phyloP scores from a whole-genome alignment of 1,140 invertebrate genomes.

The Aculops lycopersici region DNA sequence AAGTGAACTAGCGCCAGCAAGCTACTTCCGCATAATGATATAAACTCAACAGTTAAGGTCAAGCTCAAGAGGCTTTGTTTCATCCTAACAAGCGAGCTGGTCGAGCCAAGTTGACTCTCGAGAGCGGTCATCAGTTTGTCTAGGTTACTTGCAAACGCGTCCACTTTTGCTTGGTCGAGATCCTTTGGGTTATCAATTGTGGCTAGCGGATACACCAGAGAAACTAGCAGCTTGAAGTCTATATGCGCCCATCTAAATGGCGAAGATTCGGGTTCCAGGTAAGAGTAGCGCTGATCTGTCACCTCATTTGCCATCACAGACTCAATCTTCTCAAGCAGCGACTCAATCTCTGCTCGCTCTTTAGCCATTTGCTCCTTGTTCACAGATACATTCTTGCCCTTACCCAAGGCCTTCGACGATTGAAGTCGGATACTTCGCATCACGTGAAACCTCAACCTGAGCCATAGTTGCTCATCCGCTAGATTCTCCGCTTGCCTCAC shows the following conservation, averaged over 20 bases:
- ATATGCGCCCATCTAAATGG: no score
- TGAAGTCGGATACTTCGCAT: not conserved
- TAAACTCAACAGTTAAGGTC: not conserved
- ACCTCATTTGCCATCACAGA: slow-evolving; percentile 11
- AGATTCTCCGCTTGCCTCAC: not conserved
- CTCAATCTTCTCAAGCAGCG: slow-evolving; percentile 2
- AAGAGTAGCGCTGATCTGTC: slow-evolving; percentile 8
- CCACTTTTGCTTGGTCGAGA: no score
- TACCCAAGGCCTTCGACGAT: not conserved
- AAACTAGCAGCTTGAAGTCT: no score
- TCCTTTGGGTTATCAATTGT: no score
- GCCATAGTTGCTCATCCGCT: not conserved
- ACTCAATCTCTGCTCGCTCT: not conserved
- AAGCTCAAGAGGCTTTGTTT: slow-evolving; percentile 2
- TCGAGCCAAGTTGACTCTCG: no score
- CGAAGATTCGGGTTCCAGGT: slow-evolving; percentile 7
- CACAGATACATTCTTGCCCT: not conserved
- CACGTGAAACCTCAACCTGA: not conserved
- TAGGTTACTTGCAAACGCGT: no score
- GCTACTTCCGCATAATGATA: slow-evolving; percentile 1
- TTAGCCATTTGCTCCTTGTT: not conserved
- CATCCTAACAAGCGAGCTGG: not conserved
- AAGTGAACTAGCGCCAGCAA: not conserved
- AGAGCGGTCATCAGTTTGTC: no score
- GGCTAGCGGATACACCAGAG: no score